phyloP scores from a whole-genome alignment of 2,113 vertebrate species.

The Pachyramphus minor region DNA sequence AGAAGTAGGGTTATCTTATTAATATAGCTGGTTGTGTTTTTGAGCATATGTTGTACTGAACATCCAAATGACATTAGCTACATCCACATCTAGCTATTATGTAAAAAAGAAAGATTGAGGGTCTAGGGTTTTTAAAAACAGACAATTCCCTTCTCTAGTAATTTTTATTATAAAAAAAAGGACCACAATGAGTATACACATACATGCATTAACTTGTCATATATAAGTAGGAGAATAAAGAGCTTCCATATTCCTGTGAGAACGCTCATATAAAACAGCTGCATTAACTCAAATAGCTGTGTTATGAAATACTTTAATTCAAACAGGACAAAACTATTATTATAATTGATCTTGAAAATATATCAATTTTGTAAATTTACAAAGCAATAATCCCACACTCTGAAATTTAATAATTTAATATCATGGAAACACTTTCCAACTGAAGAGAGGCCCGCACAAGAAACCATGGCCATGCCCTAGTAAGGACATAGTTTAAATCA shows the following conservation, averaged over 20 bases:
- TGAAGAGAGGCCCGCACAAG: background rate
- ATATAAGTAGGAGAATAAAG: background rate
- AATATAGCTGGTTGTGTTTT: conserved; percentile 20
- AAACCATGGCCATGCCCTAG: background rate
- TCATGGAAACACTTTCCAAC: background rate
- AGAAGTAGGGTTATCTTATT: conserved; percentile 33
- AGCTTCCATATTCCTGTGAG: background rate
- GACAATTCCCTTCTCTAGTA: background rate
- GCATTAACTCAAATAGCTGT: background rate
- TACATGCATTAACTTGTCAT: background rate
- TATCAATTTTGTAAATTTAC: background rate
- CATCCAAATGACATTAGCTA: conserved; percentile 38
- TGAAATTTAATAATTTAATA: background rate
- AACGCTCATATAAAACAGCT: background rate
- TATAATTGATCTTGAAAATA: background rate
- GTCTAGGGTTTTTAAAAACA: conserved; percentile 21
- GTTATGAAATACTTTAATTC: background rate
- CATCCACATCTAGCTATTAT: background rate
- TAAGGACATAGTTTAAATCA: conserved; percentile 13
- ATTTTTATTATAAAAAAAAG: background rate
- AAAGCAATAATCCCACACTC: background rate
- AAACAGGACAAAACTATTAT: background rate
- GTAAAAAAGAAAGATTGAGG: background rate
- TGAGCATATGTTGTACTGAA: conserved; percentile 25
- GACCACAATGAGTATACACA: background rate